Evolutionary conservation across 1,140 invertebrate genomes (phyloP), one percentile per base, ranked within the genome.

Genomic region (Odontomachus brunneus): DNA sequence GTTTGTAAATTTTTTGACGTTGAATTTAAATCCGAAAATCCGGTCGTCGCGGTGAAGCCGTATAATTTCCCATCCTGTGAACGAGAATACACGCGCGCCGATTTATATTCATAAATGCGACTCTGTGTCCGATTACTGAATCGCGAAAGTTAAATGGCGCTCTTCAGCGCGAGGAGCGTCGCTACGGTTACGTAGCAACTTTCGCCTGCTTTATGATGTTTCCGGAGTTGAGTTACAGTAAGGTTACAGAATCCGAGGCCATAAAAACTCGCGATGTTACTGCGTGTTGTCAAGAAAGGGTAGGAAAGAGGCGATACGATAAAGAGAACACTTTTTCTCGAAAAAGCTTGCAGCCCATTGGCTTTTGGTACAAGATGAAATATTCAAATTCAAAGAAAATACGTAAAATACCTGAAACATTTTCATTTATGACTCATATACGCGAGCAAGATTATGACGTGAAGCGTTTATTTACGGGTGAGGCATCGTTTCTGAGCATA

Each of bases 101-200:
- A 29, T 63, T 75, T 29, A 75, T 63, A 75, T 75, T 75, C 38
- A 75, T 75, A 63, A 75, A 63, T 75, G 72, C 24, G 26, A 44
- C 38, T 75, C 24, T 75, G 24, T n/a, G 14, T 49, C 57, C 59
- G 24, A 75, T 75, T 63, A 63, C 57, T 75, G 44, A 63, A 75
- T 75, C 51, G 57, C 57, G 24, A 75, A 74, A 75, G 59, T 75
- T 75, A 49, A 75, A 74, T 60, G 29, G 57, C 55, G 55, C 59
- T 73, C 57, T 73, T 75, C 59, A 33, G 29, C 57, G 44, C 38
- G 17, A 7, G 24, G 14, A 49, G 65, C 57, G 26, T 74, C 38
- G 38, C 57, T 14, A 75, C n/a, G 44, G 19, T 63, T 75, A 75
- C 19, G 26, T 5, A 22, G 5, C 38, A 76, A 76, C 65, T 76